Base-by-base conservation (phyloP, 2,888 invertebrate genomes). In the Rosalia funebris region DNA sequence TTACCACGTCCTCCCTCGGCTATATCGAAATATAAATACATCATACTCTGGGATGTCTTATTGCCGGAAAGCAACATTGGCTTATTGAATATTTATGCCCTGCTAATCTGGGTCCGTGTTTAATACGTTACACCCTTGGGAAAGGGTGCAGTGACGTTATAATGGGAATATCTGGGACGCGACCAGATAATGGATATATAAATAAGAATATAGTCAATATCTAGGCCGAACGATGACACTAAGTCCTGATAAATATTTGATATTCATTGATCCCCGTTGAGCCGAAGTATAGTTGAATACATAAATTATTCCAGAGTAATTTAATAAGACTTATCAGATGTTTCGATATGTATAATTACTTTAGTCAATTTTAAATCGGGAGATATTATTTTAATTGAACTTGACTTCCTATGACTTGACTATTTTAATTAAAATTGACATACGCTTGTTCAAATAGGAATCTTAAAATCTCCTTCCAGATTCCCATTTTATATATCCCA, bases 1-100 rank as follows among this genome's bases (percentile, higher is more conserved):
- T 25, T 25, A 25, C 25, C 25, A 9, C 25, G 25, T 3, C 25
- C 25, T 25, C 25, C 25, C 25, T 25, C 25, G 25, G 9, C 25
- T 25, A 9, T 25, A 25, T 25, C 25, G 25, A 9, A 25, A 25
- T 9, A 25, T 25, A 25, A 25, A 25, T 34, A 34, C 34, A 10
- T 34, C 34, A 5, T n/a, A 34, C 34, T 34, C 11, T 2, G 34
- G 34, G 34, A 34, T n/a, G 11, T 34, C 34, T 34, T 34, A n/a
- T 34, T 34, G 34, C 11, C 34, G 34, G 34, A 34, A 34, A n/a
- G 34, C 10, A 34, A n/a, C 11, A 34, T 34, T 34, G 11, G 34
- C 34, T 34, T 34, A 34, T 34, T 34, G 34, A 34, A 34, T 34
- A 34, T 34, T 34, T 34, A 34, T 34, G 34, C 34, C 34, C 11